Base-by-base conservation (phyloP, 92 coral and sea anemone species). In the Diadumene lineata region DNA sequence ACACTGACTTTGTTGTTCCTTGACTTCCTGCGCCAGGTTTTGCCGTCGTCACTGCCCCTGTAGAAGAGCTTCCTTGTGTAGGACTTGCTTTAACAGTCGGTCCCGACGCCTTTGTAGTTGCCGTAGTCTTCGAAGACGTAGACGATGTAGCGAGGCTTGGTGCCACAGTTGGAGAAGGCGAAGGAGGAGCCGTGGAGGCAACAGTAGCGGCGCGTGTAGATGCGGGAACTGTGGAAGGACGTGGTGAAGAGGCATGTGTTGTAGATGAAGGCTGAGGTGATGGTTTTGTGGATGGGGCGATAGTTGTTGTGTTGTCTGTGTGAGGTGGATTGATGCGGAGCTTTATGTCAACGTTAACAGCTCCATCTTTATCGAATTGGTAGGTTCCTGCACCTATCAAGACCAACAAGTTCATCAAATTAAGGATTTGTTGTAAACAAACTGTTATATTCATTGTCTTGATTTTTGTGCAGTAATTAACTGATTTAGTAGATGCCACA, bases 341-440 rank as follows among this genome's bases (percentile, higher is more conserved):
- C 29, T 68, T 68, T 8, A 68, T 46, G 28, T 68, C 73, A 34
- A 68, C 33, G 23, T 18, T 55, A 21, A 68, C 73, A 24, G 16
- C 15, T 7, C 73, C 73, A 27, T 68, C 73, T 48, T 51, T 56
- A 27, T 46, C 13, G n/a, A 68, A 24, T 25, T 68, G 57, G 29
- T 68, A 68, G 2, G 48, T 25, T 22, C 73, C 73, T 17, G 56
- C 73, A 68, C 73, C 73, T 68, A 34, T 38, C 13, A 13, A n/a
- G 32, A 66, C 7, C 25, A 7, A 21, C 15, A n/a, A 18, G 30
- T n/a, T 11, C 25, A 21, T 10, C 16, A 4, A 16, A 1, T 7
- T 61, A 21, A 19, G 9, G 4, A 24, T 61, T 24, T 24, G 62
- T 56, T 56, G 21, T 7, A 56, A 17, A n/a, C n/a, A n/a, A n/a